phyloP scores from a whole-genome alignment of 1,140 invertebrate species.

The Aphelenchoides fujianensis region DNA sequence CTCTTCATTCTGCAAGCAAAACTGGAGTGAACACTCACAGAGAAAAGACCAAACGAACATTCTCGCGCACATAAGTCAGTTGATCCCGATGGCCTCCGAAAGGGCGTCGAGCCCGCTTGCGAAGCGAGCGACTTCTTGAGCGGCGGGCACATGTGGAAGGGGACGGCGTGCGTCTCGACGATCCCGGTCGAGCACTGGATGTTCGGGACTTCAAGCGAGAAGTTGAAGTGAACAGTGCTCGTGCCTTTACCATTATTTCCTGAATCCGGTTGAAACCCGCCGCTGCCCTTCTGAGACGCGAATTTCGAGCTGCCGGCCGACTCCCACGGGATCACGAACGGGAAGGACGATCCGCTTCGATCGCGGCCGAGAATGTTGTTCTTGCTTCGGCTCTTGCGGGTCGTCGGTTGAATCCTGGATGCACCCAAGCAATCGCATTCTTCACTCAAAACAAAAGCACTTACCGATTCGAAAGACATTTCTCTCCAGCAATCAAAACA shows the following conservation, averaged over 20 bases:
- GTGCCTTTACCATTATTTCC: no score
- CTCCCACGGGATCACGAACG: slow-evolving; percentile 41
- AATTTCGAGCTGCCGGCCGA: slow-evolving; percentile 41
- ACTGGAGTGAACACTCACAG: slow-evolving; percentile 27
- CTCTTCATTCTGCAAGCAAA: slow-evolving; percentile 36
- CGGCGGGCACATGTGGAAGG: slow-evolving; percentile 32
- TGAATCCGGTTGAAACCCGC: no score
- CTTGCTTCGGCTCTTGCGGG: no score
- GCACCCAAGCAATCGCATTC: no score
- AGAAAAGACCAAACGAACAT: slow-evolving; percentile 31
- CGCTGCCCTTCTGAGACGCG: slow-evolving; percentile 36
- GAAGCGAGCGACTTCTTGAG: slow-evolving; percentile 31
- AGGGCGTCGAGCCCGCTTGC: slow-evolving; percentile 40
- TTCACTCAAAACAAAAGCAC: no score
- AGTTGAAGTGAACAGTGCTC: no score
- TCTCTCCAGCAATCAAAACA: no score
- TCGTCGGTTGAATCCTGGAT: no score
- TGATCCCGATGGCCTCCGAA: slow-evolving; percentile 42
- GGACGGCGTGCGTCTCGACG: slow-evolving; percentile 28
- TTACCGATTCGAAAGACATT: no score
- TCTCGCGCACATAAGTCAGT: slow-evolving; percentile 30
- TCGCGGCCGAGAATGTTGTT: no score
- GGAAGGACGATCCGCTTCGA: slow-evolving; percentile 21
- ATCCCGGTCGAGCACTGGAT: slow-evolving; percentile 26
- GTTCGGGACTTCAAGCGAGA: slow-evolving; percentile 26